Conservation (phyloP, 2,113 vertebrate species). For the Paradisaea rubra region DNA sequence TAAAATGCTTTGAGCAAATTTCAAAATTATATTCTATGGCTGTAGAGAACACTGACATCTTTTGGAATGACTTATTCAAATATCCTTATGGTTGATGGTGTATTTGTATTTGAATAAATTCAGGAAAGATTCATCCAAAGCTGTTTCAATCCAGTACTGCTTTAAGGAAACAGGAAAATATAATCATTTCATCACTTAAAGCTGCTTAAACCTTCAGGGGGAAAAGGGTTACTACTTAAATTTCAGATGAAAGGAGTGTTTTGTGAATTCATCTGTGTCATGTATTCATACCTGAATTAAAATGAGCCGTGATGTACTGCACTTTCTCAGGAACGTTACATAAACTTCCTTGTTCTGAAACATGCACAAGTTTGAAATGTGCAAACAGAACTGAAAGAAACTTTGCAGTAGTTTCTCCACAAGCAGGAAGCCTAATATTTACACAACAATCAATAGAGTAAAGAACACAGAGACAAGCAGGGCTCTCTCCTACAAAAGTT, state of each 20-base stretch:
- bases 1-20: background rate
- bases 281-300: slow-evolving; percentile 73
- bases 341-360: slow-evolving; percentile 75
- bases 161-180: slow-evolving; percentile 45
- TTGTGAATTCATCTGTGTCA: slow-evolving; percentile 77
- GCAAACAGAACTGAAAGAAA: slow-evolving; percentile 70
- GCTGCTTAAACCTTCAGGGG: slow-evolving; percentile 43
- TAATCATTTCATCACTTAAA: slow-evolving; percentile 62
- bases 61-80: slow-evolving; percentile 5
- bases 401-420: slow-evolving; percentile 60
- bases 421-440: slow-evolving; percentile 76
- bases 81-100: background rate
- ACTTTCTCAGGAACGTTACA: slow-evolving; percentile 69
- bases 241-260: slow-evolving; percentile 69
- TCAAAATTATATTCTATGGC: background rate
- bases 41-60: background rate
- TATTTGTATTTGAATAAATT: background rate
- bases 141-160: background rate
- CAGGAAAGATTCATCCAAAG: background rate
- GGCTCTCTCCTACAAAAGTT: slow-evolving; percentile 43
- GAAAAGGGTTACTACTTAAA: slow-evolving; percentile 60
- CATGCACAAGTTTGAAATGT: slow-evolving; percentile 43
- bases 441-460: slow-evolving; percentile 63
- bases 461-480: slow-evolving; percentile 21
- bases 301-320: slow-evolving; percentile 64